phyloP scores from a whole-genome alignment of 2,888 invertebrate species.

The Hirtodrosophila trivittata region DNA sequence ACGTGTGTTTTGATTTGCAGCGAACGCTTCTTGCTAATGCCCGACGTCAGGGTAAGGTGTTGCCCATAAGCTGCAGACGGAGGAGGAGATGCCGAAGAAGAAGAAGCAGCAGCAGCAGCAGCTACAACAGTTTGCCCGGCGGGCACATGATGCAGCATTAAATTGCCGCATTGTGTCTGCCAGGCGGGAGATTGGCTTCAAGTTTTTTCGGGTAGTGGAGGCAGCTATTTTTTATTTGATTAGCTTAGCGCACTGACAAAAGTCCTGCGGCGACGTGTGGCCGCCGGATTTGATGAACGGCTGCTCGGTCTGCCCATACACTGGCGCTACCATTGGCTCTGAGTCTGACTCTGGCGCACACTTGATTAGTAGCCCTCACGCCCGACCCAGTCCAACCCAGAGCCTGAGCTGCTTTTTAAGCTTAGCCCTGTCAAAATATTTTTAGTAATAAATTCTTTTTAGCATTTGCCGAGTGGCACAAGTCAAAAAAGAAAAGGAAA shows the following conservation, averaged over 20 bases:
- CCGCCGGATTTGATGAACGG: constrained; percentile 78
- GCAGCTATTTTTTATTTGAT: constrained; percentile 74
- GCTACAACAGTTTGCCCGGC: constrained; percentile 48
- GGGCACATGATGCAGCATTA: constrained; percentile 83
- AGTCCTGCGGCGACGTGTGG: constrained; percentile 79
- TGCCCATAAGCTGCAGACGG: constrained; percentile 1
- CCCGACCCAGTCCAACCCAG: constrained; percentile 1
- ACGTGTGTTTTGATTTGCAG: constrained; percentile 85
- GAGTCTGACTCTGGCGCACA: constrained; percentile 43
- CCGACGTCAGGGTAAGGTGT: constrained; percentile 21
- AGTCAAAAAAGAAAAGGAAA: constrained; percentile 11
- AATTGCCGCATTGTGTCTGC: constrained; percentile 82
- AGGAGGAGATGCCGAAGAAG: neutral
- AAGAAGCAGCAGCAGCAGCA: constrained; percentile 1
- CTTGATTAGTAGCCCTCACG: constrained; percentile 72
- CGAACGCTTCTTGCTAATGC: constrained; percentile 66
- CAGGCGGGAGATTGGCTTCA: constrained; percentile 54
- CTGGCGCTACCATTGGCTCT: no score
- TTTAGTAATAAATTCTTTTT: constrained; percentile 74
- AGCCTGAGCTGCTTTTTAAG: constrained; percentile 66
- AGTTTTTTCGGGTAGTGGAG: constrained; percentile 21
- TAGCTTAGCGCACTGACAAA: constrained; percentile 69
- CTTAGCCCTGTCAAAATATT: constrained; percentile 82
- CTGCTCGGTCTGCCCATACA: constrained; percentile 40
- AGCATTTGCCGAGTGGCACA: constrained; percentile 41